Conservation (phyloP, 2,113 vertebrate species). For the Myotis yumanensis region DNA sequence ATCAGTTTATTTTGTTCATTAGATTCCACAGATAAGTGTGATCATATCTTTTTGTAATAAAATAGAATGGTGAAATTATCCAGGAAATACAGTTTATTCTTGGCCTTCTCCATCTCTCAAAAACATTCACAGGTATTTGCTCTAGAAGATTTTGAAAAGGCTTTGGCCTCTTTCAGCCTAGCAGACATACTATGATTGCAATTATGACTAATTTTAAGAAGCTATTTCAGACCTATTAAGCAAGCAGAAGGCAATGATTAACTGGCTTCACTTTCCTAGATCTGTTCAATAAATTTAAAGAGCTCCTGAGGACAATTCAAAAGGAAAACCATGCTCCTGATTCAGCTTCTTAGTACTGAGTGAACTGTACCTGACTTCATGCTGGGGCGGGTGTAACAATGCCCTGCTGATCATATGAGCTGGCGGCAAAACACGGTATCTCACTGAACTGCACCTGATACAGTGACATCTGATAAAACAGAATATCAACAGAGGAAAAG, state of each 20-base stretch:
- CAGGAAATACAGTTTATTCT: neutral
- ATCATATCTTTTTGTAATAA: neutral
- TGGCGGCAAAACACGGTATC: neutral
- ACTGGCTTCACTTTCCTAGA: neutral
- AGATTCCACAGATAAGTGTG: neutral
- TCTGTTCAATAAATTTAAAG: neutral
- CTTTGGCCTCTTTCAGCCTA: neutral
- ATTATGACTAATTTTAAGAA: neutral
- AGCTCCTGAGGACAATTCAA: neutral
- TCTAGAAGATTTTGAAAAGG: neutral
- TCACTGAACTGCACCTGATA: neutral
- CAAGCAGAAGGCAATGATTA: conserved; percentile 2
- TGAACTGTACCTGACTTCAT: neutral
- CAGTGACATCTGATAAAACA: neutral
- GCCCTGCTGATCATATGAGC: neutral
- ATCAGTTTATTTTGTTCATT: neutral
- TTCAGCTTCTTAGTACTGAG: neutral
- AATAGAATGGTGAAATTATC: neutral
- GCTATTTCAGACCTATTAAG: neutral
- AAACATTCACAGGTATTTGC: neutral
- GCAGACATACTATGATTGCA: neutral
- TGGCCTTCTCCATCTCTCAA: neutral
- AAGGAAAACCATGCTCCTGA: neutral
- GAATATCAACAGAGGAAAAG: neutral
- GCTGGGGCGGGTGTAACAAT: neutral